phyloP scores from a whole-genome alignment of 2,113 vertebrate species.

The Physeter macrocephalus region DNA sequence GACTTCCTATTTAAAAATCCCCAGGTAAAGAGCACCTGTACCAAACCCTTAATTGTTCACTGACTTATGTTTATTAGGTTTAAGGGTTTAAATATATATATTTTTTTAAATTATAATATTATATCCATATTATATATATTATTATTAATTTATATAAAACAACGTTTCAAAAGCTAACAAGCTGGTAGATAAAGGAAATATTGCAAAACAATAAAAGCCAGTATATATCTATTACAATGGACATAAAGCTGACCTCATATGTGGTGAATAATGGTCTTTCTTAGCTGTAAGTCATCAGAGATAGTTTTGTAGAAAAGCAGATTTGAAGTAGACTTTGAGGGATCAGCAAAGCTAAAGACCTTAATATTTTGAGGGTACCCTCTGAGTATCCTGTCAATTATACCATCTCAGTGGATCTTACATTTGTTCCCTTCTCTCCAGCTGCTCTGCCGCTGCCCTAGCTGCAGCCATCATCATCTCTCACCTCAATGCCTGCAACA shows the following conservation, averaged over 20 bases:
- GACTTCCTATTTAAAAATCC: neutral
- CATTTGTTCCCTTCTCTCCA: neutral
- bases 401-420: neutral
- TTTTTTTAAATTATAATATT: neutral
- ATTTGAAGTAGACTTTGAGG: neutral
- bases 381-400: neutral
- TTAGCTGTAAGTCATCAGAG: neutral
- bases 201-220: neutral
- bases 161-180: constrained; percentile 23
- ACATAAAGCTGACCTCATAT: neutral
- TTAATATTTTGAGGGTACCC: neutral
- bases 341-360: neutral
- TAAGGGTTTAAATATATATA: neutral
- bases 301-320: neutral
- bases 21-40: neutral
- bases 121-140: neutral
- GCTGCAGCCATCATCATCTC: neutral
- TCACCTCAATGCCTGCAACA: neutral
- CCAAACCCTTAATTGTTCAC: neutral
- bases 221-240: neutral
- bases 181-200: neutral
- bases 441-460: neutral
- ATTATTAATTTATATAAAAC: neutral
- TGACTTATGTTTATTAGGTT: neutral
- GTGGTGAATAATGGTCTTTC: neutral